Percentiles rank a stretch among this genome's conserved stretches.
These are phyloP conservation scores for Vanessa cardui DNA, from an alignment of 2,888 invertebrate genomes.

Conservation along the genomic window DNA sequence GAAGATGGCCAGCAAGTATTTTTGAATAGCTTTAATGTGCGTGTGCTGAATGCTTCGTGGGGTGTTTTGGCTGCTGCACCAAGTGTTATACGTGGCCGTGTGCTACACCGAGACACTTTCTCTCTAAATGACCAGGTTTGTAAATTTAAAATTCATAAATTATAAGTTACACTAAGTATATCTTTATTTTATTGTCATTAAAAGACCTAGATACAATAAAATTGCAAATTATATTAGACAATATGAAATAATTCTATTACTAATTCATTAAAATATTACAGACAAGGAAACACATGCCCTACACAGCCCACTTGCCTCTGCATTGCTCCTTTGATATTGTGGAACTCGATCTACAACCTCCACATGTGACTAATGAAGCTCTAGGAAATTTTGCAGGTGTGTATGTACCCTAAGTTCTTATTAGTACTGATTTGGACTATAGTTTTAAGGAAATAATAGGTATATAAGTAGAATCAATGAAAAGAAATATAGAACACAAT, in stretches of 20 bases:
- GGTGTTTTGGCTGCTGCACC: constrained; percentile 92
- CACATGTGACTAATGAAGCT: constrained; percentile 87
- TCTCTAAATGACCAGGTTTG: constrained; percentile 88
- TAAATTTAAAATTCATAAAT: background rate
- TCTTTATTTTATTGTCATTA: no score
- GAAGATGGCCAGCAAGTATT: constrained; percentile 96
- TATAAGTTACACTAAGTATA: no score
- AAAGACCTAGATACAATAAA: background rate
- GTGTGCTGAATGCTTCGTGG: constrained; percentile 93
- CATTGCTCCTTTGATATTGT: constrained; percentile 95
- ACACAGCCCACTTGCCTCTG: constrained; percentile 93
- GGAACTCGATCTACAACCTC: constrained; percentile 91
- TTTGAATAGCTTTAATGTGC: constrained; percentile 94
- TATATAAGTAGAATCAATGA: no score
- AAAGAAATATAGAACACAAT: no score
- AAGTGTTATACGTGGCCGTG: constrained; percentile 86
- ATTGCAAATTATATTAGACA: background rate
- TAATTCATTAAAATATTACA: constrained; percentile 47
- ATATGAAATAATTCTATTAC: constrained; percentile 13
- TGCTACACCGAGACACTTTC: constrained; percentile 93
- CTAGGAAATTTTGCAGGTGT: constrained; percentile 87
- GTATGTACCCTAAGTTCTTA: background rate
- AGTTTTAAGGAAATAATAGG: no score
- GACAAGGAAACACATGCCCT: constrained; percentile 85
- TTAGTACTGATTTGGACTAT: no score